These are phyloP conservation scores for Timema podura DNA, from an alignment of 2,888 invertebrate genomes.

Conservation along the genomic window DNA sequence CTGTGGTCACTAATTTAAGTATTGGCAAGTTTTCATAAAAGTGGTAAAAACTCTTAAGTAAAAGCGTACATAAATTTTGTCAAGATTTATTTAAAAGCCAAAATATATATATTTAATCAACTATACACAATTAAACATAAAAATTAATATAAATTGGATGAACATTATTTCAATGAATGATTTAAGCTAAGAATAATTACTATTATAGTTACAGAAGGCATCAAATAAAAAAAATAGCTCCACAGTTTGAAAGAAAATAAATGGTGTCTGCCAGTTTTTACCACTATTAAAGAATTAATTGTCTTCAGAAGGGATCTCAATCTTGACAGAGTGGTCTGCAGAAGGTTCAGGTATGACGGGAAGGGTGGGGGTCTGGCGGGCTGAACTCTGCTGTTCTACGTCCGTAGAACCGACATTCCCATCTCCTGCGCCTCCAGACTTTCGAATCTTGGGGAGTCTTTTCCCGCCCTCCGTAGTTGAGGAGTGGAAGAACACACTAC, in stretches of 20 bases:
- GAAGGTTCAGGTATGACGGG: slow-evolving; percentile 29
- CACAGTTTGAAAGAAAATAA: background rate
- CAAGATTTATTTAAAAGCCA: no score
- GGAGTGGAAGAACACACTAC: slow-evolving; percentile 53
- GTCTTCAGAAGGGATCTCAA: slow-evolving; percentile 10
- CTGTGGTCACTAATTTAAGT: no score
- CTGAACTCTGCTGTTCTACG: slow-evolving; percentile 15
- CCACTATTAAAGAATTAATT: background rate
- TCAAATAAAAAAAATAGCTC: background rate
- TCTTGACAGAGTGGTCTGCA: slow-evolving; percentile 15
- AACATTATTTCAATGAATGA: no score
- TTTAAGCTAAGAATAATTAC: no score
- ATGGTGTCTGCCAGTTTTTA: background rate
- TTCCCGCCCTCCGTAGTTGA: slow-evolving; percentile 33
- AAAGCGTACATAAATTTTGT: no score
- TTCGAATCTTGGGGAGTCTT: slow-evolving; percentile 24
- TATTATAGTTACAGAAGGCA: background rate
- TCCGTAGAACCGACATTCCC: background rate
- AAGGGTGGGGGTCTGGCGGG: slow-evolving; percentile 23
- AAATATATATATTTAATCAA: no score
- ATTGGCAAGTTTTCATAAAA: no score
- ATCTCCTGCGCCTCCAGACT: slow-evolving; percentile 3
- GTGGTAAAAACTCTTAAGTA: no score
- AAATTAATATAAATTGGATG: no score
- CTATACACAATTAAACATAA: no score